phyloP scores from a whole-genome alignment of 2,888 invertebrate species.

The Aradus depressus region DNA sequence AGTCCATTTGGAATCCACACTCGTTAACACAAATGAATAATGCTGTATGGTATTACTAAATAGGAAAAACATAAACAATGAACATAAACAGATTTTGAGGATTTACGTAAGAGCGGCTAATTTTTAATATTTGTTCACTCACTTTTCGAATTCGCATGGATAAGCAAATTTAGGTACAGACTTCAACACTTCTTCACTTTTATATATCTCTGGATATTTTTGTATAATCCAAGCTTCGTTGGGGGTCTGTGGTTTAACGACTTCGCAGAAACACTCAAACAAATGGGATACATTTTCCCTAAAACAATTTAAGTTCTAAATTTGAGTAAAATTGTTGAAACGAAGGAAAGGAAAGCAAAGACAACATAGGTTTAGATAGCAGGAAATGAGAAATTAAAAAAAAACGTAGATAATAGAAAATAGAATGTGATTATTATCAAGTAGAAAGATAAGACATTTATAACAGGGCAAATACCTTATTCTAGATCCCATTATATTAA shows the following conservation, averaged over 20 bases:
- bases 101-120: no score
- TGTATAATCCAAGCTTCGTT: conserved; percentile 62
- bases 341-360: no score
- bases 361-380: not conserved
- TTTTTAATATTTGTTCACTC: no score
- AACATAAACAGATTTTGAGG: no score
- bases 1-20: conserved; percentile 88
- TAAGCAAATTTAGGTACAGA: conserved; percentile 86
- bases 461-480: no score
- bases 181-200: conserved; percentile 72
- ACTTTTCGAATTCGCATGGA: conserved; percentile 71
- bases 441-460: no score
- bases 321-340: no score
- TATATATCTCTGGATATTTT: conserved; percentile 73
- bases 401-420: not conserved
- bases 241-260: conserved; percentile 51
- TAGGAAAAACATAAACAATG: conserved; percentile 35
- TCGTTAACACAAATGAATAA: conserved; percentile 94
- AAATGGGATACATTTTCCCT: conserved; percentile 69
- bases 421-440: no score
- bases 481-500: conserved; percentile 21
- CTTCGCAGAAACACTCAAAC: conserved; percentile 75
- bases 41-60: conserved; percentile 76
- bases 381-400: not conserved
- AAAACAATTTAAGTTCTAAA: no score